A percentile compares a stretch with the other conserved stretches of the same genome.
phyloP scores from a whole-genome alignment of 2,888 invertebrate species.

The Cinara cedri region DNA sequence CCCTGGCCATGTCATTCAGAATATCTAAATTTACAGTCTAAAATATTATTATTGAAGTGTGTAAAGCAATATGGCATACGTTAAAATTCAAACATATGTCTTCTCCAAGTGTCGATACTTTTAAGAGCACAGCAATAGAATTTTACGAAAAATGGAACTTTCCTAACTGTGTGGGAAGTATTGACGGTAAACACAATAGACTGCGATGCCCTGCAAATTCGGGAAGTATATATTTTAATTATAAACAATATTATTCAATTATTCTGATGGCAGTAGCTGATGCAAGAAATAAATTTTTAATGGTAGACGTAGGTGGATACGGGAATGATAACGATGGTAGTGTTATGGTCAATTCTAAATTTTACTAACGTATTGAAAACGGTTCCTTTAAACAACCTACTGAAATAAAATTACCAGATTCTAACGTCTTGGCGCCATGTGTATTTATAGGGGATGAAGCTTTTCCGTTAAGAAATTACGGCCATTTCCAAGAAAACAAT shows the following conservation, averaged over 20 bases:
- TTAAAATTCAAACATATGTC: slow-evolving; percentile 59
- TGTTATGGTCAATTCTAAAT: slow-evolving; percentile 38
- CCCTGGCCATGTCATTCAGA: slow-evolving; percentile 58
- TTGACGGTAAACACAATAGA: no score
- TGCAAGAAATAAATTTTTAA: slow-evolving; percentile 37
- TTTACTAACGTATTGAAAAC: slow-evolving; percentile 36
- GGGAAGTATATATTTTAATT: slow-evolving; percentile 60
- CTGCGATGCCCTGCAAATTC: slow-evolving; percentile 60
- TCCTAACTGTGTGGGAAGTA: no score
- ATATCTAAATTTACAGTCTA: slow-evolving; percentile 59
- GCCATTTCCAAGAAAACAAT: slow-evolving; percentile 37
- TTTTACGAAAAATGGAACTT: no score
- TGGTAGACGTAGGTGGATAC: slow-evolving; percentile 57
- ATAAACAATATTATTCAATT: slow-evolving; percentile 37
- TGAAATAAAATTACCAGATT: slow-evolving; percentile 40
- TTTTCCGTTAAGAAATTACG: slow-evolving; percentile 41
- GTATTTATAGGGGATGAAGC: slow-evolving; percentile 43
- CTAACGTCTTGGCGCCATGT: slow-evolving; percentile 21
- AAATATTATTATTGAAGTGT: slow-evolving; percentile 59
- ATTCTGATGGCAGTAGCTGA: slow-evolving; percentile 18
- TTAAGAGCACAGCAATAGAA: slow-evolving; percentile 59
- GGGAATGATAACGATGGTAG: slow-evolving; percentile 61
- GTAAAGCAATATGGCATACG: slow-evolving; percentile 59
- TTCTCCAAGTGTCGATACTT: slow-evolving; percentile 58
- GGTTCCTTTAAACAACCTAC: slow-evolving; percentile 13